Evolutionary conservation across 2,797 vertebrate species (phyloP), one percentile per base, ranked within the genome.

Genomic region (Platalea minor): DNA sequence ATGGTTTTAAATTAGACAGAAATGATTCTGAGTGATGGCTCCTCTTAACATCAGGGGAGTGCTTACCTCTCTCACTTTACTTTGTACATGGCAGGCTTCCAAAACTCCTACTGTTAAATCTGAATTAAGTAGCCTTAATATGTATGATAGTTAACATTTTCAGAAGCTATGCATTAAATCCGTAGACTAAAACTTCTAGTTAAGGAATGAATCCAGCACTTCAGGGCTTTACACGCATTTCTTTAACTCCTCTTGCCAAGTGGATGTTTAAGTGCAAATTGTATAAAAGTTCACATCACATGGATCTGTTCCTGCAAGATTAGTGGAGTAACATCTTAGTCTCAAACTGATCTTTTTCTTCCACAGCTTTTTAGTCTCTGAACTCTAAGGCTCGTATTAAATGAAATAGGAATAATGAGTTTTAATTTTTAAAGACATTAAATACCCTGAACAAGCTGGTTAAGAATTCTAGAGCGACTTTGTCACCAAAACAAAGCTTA

Each of bases 101-200:
- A 96, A 88, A 97, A 91, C 78, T 95, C 95, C 94, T 89, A 76
- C 86, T 94, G 82, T 84, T 95, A 93, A 97, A 95, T 95, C 79
- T 95, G 93, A 95, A 96, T 96, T 96, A 96, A 96, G 74, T 80
- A 94, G 75, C 53, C 77, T 95, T 96, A 96, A 92, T 96, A 91
- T 84, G 89, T 91, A 85, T 48, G n/a, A 89, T 96, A 93, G 79
- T 96, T 95, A 97, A 95, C 46, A 86, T 97, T 95, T 96, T 94
- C 91, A 86, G 69, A 93, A 94, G 72, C 53, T 85, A 91, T 50
- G 77, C 65, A 81, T 95, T 97, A 95, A 94, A 92, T 94, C 77
- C 92, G 60, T n/a, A 80, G 39, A 31, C 73, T 86, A 87, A 91
- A 96, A 93, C 56, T 64, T 84, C 45, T 67, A 91, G 88, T 79